Base-by-base conservation (phyloP, 2,113 vertebrate species). In the Corvus cornix region DNA sequence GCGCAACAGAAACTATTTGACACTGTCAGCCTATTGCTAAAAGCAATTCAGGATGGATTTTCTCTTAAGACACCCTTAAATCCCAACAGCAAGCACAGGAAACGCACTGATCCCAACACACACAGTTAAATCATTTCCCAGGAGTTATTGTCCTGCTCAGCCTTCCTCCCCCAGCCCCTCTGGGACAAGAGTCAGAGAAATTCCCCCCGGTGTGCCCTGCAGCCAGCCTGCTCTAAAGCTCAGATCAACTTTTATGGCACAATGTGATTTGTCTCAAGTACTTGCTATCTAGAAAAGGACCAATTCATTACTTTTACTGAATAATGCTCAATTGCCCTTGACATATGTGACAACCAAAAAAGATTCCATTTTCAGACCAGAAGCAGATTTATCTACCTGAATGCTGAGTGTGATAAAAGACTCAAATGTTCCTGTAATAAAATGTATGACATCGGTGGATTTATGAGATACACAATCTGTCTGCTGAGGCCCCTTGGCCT, bases 41-140 rank as follows among this genome's bases (percentile, higher is more conserved):
- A 37, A 68, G 66, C 68, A 39, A 87, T 14, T 67, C 70, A 10
- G 41, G 33, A 35, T 1, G 70, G 62, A 75, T 76, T 88, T 95
- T 41, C 66, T 82, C 53, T 24, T 27, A 28, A 31, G 1, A 33
- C 15, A 52, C 12, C 46, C 37, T 66, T 4, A 76, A 90, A 91
- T 30, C 43, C 84, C 82, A 82, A 79, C 39, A 63, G 35, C 33
- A 13, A 28, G 55, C 46, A 28, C 26, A 74, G 41, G 46, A 69
- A 91, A 66, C 0, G 0, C n/a, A 3, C 64, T 37, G 82, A 78
- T 62, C 55, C 81, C 14, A 64, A 58, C 0, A 3, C 17, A 53
- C 44, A 37, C 55, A 49, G 1, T 15, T 0, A 4, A 26, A 10
- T 39, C 2, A 60, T 18, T 35, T n/a, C 87, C 90, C 74, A 19